Evolutionary conservation across 2,113 vertebrate genomes (phyloP).

Genomic region (Pithys albifrons): DNA sequence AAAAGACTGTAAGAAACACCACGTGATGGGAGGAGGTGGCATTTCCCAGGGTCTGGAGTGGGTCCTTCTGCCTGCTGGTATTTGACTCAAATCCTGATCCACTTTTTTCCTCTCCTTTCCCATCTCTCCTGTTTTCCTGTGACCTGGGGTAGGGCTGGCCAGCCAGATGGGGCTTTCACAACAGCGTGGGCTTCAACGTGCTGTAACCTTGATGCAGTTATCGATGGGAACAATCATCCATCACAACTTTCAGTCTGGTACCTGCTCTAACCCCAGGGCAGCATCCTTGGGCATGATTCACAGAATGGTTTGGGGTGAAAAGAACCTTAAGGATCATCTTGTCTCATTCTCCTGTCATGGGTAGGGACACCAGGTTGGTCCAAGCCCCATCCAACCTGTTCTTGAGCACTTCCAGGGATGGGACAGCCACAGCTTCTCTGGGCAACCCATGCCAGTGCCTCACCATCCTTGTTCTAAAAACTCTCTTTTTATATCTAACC

Average conservation of each 20-base stretch:
- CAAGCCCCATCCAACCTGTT: not conserved
- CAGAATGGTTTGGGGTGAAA: not conserved
- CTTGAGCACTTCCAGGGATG: not conserved
- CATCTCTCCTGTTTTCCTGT: not conserved
- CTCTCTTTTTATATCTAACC: not conserved
- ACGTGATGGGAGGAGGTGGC: not conserved
- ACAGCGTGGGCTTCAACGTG: accelerated
- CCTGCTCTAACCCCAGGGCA: not conserved
- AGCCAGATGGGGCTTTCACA: accelerated
- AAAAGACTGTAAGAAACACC: not conserved
- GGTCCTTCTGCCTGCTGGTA: not conserved
- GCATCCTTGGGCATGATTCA: not conserved
- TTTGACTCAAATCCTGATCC: not conserved
- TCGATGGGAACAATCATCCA: accelerated
- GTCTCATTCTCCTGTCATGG: accelerated
- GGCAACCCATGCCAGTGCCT: not conserved
- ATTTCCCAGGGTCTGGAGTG: accelerated
- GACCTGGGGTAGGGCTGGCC: not conserved
- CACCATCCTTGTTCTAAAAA: not conserved
- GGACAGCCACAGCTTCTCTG: not conserved
- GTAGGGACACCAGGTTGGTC: too few relatives aligned
- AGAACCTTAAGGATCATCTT: too few relatives aligned
- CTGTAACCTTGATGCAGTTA: not conserved
- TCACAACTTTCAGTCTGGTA: not conserved
- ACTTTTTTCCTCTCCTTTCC: not conserved